A percentile compares a stretch with the other conserved stretches of the same genome.
These are phyloP conservation scores for Spodoptera exigua DNA, from an alignment of 2,888 invertebrate genomes.

Conservation along the genomic window DNA sequence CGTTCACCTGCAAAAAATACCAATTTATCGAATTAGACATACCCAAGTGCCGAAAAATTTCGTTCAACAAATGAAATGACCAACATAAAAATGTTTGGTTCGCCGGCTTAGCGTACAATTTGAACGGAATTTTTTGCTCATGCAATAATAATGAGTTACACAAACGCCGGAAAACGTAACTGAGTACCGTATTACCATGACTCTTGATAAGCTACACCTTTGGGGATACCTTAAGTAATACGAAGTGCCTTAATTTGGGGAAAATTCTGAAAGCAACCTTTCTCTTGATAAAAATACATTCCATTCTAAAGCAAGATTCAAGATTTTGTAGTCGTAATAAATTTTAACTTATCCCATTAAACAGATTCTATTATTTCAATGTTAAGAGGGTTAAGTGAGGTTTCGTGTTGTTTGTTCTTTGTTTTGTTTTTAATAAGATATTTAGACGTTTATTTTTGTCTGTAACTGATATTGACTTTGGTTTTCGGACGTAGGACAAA, in stretches of 20 bases:
- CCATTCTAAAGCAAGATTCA: neutral
- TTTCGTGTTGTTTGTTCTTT: neutral
- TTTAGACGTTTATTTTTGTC: neutral
- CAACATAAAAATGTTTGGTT: too few species aligned
- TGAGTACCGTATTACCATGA: conserved; percentile 42
- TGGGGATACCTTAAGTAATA: conserved; percentile 24
- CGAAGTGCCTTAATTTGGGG: conserved; percentile 11
- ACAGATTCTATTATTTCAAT: conserved; percentile 1
- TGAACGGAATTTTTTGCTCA: too few species aligned
- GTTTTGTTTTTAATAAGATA: neutral
- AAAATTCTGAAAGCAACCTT: conserved; percentile 25
- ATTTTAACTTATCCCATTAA: conserved; percentile 1
- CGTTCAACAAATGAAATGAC: too few species aligned
- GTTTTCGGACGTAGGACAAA: too few species aligned
- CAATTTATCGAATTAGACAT: neutral
- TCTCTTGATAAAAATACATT: neutral
- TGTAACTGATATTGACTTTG: too few species aligned
- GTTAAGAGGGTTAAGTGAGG: neutral
- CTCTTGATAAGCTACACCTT: conserved; percentile 48
- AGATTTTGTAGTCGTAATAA: conserved; percentile 3
- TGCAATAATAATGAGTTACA: conserved; percentile 34
- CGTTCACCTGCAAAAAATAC: conserved; percentile 85
- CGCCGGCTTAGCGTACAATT: too few species aligned
- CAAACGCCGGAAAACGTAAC: conserved; percentile 37
- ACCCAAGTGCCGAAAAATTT: too few species aligned